Base-by-base conservation (phyloP, 2,888 invertebrate species). In the Pedicia rivosa region DNA sequence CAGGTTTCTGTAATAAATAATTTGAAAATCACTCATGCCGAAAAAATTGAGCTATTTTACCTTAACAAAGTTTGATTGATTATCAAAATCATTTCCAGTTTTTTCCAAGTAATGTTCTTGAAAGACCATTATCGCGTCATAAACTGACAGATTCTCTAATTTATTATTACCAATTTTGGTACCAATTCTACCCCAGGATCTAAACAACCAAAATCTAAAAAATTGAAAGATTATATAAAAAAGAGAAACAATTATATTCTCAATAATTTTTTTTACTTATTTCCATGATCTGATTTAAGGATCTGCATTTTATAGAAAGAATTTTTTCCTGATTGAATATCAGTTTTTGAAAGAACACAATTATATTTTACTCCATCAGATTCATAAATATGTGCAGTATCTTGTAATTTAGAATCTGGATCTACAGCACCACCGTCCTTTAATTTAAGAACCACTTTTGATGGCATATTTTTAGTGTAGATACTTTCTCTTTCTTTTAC, bases 131-230 rank as follows among this genome's bases (percentile, higher is more conserved):
- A 76, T 64, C 0, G 86, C 87, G 0, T 71, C 64, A 0, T 67
- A 47, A 1, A 58, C 54, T 1, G 35, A 16, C 48, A 63, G 64
- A 0, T 53, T 45, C 19, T 78, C 74, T 2, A 77, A 43, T 52
- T 78, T 82, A 17, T 59, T 68, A 12, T 72, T 72, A 5, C 97
- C 97, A 48, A 92, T 84, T 0, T 78, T 81, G 0, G 97, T 98
- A 4, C 97, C 95, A 46, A 95, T 91, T 40, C 97, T 73, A 9
- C 98, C 98, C 97, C 97, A 98, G 0, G 90, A 70, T 12, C 91
- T 74, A 62, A 87, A 94, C 17, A 94, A 52, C 74, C 78, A 86
- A 58, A 67, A 82, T 42, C 74, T 74, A 40, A 4, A 44, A 43
- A 32, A 20, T n/a, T n/a, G n/a, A n/a, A n/a, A n/a, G n/a, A n/a